Conservation (phyloP, 2,888 invertebrate genomes). For the Limulus polyphemus region DNA sequence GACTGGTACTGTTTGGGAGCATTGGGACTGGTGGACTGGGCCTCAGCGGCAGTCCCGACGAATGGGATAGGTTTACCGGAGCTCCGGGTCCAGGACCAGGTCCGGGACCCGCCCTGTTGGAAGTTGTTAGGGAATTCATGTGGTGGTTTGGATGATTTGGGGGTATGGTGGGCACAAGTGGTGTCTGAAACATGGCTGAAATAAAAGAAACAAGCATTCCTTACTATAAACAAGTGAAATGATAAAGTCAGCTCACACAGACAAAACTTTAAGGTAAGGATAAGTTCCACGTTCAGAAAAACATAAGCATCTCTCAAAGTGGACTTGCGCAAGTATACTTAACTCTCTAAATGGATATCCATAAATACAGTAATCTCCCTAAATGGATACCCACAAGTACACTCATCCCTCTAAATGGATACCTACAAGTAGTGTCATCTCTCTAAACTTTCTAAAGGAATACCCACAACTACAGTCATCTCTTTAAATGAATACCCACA, state of each 20-base stretch:
- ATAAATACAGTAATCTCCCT: too few species aligned
- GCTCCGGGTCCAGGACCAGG: slow-evolving; percentile 1
- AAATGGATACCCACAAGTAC: too few species aligned
- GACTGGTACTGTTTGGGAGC: slow-evolving; percentile 32
- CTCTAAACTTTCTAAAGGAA: too few species aligned
- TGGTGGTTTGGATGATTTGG: slow-evolving; percentile 22
- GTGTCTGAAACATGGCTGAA: slow-evolving; percentile 54
- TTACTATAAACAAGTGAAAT: neutral
- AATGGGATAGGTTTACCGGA: slow-evolving; percentile 6
- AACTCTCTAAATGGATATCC: too few species aligned
- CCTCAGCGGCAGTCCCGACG: slow-evolving; percentile 40
- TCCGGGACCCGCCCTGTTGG: neutral
- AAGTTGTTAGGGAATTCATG: slow-evolving; percentile 4
- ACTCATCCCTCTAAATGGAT: too few species aligned
- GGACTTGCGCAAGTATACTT: too few species aligned
- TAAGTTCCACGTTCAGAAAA: neutral
- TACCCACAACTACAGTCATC: too few species aligned
- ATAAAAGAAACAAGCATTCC: neutral
- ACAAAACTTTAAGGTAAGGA: neutral
- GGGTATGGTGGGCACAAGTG: slow-evolving; percentile 36
- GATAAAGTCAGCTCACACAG: neutral
- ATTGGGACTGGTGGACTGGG: slow-evolving; percentile 42
- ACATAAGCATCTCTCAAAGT: too few species aligned
- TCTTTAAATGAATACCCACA: too few species aligned
- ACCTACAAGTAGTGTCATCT: too few species aligned